A percentile compares a stretch with the other conserved stretches of the same genome.
Evolutionary conservation across 2,797 vertebrate species (phyloP).

Genomic region (Cephalopachus bancanus): DNA sequence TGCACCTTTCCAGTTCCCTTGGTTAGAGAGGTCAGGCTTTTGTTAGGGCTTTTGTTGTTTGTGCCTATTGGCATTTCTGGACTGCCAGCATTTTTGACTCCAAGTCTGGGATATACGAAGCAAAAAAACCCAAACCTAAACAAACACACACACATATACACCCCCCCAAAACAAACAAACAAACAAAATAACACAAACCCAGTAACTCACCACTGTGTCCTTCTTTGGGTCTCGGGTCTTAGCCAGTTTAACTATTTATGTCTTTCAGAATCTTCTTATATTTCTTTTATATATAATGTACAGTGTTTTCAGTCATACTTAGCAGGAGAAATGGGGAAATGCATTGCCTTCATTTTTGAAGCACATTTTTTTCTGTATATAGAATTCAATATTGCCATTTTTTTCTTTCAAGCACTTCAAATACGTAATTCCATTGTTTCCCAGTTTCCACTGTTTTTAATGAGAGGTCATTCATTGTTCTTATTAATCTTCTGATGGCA

Average conservation of each 20-base stretch:
- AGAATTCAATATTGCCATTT: background rate
- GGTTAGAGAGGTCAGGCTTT: background rate
- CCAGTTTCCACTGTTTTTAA: background rate
- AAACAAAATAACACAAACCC: background rate
- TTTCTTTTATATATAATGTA: background rate
- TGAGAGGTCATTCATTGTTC: background rate
- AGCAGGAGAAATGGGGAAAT: background rate
- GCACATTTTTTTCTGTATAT: background rate
- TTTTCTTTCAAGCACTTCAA: background rate
- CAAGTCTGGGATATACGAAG: background rate
- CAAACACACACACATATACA: no score
- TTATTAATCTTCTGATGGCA: background rate
- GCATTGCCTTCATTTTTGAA: background rate
- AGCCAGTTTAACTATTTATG: background rate
- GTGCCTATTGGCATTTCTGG: background rate
- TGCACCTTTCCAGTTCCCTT: background rate
- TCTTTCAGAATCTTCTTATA: background rate
- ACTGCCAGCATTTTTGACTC: background rate
- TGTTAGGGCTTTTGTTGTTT: background rate
- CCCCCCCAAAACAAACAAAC: no score
- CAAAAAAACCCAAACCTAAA: no score
- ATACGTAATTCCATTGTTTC: background rate
- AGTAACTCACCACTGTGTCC: background rate
- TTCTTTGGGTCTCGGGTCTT: background rate
- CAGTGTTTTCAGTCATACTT: background rate